These are phyloP conservation scores for Pogona vitticeps DNA, from an alignment of 2,113 vertebrate species.

Conservation along the genomic window DNA sequence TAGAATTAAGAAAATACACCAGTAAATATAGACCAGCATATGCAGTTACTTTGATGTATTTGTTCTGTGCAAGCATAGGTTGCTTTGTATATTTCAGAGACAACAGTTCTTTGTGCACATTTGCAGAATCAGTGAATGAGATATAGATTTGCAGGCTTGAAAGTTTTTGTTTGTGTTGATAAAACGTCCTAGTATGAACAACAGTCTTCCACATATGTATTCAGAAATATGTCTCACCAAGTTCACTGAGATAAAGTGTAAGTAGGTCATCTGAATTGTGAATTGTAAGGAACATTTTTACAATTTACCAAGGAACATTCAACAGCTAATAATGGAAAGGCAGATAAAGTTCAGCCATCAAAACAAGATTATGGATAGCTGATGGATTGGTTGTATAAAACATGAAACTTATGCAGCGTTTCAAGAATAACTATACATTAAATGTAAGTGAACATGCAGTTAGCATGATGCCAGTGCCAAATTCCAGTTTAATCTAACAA, in stretches of 20 bases:
- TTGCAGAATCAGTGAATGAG: neutral
- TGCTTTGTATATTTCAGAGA: neutral
- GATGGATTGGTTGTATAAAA: slow-evolving; percentile 2
- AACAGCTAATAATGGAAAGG: slow-evolving; percentile 12
- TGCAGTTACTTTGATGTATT: neutral
- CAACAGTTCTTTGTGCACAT: neutral
- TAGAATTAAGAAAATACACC: neutral
- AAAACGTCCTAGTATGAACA: neutral
- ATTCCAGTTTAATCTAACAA: slow-evolving; percentile 40
- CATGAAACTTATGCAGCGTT: slow-evolving; percentile 8
- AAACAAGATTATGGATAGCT: neutral
- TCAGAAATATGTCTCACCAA: neutral
- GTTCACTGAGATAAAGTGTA: slow-evolving; percentile 9
- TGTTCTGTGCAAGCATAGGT: neutral
- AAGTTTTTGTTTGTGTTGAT: neutral
- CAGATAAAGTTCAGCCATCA: slow-evolving; percentile 1
- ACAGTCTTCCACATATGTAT: neutral
- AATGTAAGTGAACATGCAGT: slow-evolving; percentile 25
- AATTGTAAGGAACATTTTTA: neutral
- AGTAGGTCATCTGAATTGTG: neutral
- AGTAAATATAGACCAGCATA: neutral
- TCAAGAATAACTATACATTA: slow-evolving; percentile 37
- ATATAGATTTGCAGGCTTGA: neutral
- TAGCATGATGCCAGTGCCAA: neutral
- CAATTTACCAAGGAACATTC: slow-evolving; percentile 4